Conservation (phyloP, 2,797 vertebrate genomes). For the Lepus townsendii region DNA sequence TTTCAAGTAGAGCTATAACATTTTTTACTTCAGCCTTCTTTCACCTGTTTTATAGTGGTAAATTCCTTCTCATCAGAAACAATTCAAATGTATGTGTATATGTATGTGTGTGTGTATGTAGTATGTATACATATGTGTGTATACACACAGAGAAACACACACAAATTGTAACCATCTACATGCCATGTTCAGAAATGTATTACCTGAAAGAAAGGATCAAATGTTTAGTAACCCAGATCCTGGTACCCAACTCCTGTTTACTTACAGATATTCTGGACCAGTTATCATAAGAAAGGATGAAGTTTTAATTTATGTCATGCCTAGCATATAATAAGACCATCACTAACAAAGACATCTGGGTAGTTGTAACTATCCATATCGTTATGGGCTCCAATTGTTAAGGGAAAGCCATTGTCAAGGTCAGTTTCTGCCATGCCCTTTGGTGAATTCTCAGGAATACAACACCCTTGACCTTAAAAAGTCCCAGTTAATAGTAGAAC, state of each 20-base stretch:
- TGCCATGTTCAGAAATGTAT: neutral
- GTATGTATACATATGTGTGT: neutral
- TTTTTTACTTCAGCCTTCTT: neutral
- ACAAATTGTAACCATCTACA: neutral
- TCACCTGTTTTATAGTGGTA: neutral
- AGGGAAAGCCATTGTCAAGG: constrained; percentile 38
- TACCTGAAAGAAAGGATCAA: neutral
- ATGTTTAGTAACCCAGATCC: neutral
- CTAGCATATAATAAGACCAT: neutral
- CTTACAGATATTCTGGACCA: neutral
- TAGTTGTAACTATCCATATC: neutral
- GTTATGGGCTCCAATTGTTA: constrained; percentile 34
- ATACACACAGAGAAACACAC: neutral
- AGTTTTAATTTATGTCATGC: constrained; percentile 16
- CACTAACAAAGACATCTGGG: constrained; percentile 53
- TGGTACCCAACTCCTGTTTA: neutral
- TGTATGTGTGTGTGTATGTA: neutral
- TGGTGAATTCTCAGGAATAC: constrained; percentile 34
- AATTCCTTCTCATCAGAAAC: constrained; percentile 1
- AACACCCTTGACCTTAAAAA: neutral
- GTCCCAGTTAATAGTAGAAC: neutral
- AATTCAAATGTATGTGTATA: neutral
- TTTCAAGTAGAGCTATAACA: neutral
- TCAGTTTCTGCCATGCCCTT: constrained; percentile 2
- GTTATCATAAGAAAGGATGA: constrained; percentile 7